Evolutionary conservation across 2,113 vertebrate genomes (phyloP).

Genomic region (Cisticola juncidis): DNA sequence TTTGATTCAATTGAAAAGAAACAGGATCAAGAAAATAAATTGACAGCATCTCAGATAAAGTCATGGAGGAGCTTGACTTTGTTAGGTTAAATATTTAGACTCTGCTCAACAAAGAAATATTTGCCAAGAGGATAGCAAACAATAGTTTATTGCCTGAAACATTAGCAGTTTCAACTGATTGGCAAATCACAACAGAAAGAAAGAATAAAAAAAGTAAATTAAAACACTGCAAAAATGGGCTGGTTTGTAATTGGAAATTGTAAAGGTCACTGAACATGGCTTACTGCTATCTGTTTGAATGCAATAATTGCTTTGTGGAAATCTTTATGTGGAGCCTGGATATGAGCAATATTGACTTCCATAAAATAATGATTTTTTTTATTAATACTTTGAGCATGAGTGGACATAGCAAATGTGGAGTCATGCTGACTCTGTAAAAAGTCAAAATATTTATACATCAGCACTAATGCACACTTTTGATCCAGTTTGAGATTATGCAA

Average conservation of each 20-base stretch:
- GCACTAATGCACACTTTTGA: neutral
- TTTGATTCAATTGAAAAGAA: neutral
- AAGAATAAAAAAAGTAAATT: neutral
- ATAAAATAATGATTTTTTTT: neutral
- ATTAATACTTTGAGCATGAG: neutral
- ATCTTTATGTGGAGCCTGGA: neutral
- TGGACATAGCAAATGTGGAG: neutral
- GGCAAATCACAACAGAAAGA: neutral
- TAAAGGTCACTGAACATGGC: neutral
- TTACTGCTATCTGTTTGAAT: neutral
- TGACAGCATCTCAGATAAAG: neutral
- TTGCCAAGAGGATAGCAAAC: neutral
- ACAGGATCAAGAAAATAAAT: neutral
- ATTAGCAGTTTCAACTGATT: neutral
- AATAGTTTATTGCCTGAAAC: conserved; percentile 2
- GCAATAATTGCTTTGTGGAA: neutral
- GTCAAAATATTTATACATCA: neutral
- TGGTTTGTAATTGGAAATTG: conserved; percentile 9
- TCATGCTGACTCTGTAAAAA: neutral
- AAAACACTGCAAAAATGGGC: conserved; percentile 18
- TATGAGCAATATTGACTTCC: neutral
- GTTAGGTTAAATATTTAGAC: neutral
- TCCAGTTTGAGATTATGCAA: neutral
- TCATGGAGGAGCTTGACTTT: neutral
- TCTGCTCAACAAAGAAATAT: neutral